Conservation (phyloP, 2,797 vertebrate species). For the Coregonus ussuriensis region DNA sequence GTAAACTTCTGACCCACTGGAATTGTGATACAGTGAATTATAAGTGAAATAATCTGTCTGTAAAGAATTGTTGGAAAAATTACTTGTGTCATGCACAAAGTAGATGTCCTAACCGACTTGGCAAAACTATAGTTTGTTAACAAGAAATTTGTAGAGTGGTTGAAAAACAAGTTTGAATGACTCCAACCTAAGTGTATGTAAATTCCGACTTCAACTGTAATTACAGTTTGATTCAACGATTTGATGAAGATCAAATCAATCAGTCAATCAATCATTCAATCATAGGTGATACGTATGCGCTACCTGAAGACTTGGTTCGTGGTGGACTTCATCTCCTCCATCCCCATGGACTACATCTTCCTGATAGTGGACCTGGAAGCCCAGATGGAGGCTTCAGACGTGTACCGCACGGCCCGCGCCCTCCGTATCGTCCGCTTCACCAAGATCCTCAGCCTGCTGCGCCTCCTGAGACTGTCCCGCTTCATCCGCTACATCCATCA, state of each 20-base stretch:
- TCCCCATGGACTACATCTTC: conserved; percentile 97
- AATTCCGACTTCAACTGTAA: too few species aligned
- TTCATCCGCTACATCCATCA: conserved; percentile 97
- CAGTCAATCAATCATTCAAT: not conserved
- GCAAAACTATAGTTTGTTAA: too few species aligned
- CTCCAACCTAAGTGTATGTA: too few species aligned
- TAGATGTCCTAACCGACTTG: too few species aligned
- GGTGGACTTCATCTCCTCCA: conserved; percentile 95
- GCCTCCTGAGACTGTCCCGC: conserved; percentile 88
- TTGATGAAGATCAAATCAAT: not conserved
- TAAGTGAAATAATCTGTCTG: too few species aligned
- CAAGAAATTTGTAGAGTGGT: too few species aligned
- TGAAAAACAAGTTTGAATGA: too few species aligned
- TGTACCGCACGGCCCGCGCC: conserved; percentile 93
- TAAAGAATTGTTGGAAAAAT: too few species aligned
- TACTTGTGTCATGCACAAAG: too few species aligned
- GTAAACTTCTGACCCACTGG: too few species aligned
- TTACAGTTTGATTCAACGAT: not conserved
- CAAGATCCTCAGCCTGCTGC: conserved; percentile 92
- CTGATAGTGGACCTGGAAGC: conserved; percentile 88
- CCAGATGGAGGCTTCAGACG: conserved; percentile 88
- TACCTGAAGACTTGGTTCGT: conserved; percentile 95
- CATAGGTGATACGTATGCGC: conserved; percentile 80
- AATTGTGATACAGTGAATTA: too few species aligned
- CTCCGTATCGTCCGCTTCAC: conserved; percentile 95